phyloP scores from a whole-genome alignment of 2,797 vertebrate genomes.

The Hippocampus kuda region DNA sequence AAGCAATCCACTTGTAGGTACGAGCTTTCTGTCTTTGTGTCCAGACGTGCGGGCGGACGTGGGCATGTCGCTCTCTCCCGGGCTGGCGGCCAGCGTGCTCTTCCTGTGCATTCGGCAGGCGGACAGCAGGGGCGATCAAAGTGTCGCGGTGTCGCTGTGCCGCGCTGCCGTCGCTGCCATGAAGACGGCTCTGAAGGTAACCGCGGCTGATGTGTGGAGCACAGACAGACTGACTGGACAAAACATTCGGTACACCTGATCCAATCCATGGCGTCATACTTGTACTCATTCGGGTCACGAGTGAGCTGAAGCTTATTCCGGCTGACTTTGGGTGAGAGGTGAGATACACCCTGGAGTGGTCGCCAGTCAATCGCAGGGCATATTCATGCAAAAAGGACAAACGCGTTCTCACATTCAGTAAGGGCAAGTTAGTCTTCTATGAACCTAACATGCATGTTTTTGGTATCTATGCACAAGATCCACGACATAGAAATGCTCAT shows the following conservation, averaged over 20 bases:
- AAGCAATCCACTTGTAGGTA: no score
- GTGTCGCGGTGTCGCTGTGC: slow-evolving; percentile 51
- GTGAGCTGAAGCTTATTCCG: no score
- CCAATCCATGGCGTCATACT: no score
- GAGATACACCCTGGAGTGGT: no score
- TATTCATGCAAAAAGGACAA: no score
- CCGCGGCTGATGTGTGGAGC: slow-evolving; percentile 2
- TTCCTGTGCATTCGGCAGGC: slow-evolving; percentile 71
- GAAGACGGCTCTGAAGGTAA: slow-evolving; percentile 73
- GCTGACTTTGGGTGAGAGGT: no score
- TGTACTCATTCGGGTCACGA: no score
- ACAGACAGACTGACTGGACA: not conserved
- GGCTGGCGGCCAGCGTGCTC: slow-evolving; percentile 63
- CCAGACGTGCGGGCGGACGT: slow-evolving; percentile 63
- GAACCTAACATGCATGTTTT: no score
- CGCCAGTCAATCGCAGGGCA: no score
- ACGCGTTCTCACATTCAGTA: no score
- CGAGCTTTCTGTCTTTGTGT: slow-evolving; percentile 2
- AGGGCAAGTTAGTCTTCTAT: no score
- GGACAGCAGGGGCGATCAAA: slow-evolving; percentile 54
- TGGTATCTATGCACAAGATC: not conserved
- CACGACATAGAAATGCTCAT: not conserved
- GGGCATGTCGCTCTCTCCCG: slow-evolving; percentile 53
- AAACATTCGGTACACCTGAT: no score
- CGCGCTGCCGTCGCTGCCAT: slow-evolving; percentile 48